phyloP scores from a whole-genome alignment of 2,888 invertebrate species.

The Coelogynopora nodosa region DNA sequence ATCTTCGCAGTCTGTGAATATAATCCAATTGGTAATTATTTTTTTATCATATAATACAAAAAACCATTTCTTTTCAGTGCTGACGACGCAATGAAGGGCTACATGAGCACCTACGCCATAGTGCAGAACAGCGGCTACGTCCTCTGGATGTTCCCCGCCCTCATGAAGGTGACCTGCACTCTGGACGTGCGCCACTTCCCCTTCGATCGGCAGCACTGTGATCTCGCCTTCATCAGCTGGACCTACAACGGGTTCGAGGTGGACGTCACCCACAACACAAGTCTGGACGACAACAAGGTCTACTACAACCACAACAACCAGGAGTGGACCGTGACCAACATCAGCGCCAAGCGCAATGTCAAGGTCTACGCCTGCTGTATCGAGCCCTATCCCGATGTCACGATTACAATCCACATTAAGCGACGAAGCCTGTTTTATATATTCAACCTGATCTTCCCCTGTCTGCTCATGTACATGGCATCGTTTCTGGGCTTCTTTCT shows the following conservation, averaged over 20 bases:
- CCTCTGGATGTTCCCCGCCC: constrained; percentile 64
- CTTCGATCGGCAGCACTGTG: constrained; percentile 64
- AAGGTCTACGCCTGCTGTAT: constrained; percentile 51
- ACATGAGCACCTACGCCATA: constrained; percentile 65
- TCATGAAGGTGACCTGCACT: constrained; percentile 63
- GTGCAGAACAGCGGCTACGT: constrained; percentile 62
- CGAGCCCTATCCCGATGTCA: constrained; percentile 52
- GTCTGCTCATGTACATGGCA: constrained; percentile 52
- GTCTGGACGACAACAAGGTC: constrained; percentile 10
- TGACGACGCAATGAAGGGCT: constrained; percentile 98
- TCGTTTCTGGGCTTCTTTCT: constrained; percentile 53
- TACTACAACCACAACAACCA: constrained; percentile 25
- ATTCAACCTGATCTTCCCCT: constrained; percentile 52
- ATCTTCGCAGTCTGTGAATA: too few relatives aligned
- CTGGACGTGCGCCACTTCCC: constrained; percentile 64
- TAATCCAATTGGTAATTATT: too few relatives aligned
- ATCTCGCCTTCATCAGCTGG: constrained; percentile 64
- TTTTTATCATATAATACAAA: too few relatives aligned
- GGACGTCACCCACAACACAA: constrained; percentile 47
- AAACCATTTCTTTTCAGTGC: constrained; percentile 73
- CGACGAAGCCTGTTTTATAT: constrained; percentile 52
- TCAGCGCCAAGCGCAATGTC: constrained; percentile 49
- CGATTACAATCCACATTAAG: constrained; percentile 52
- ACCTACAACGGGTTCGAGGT: constrained; percentile 62
- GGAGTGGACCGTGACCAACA: constrained; percentile 50